Base-by-base conservation (phyloP, 2,797 vertebrate genomes). In the Cygnus olor region DNA sequence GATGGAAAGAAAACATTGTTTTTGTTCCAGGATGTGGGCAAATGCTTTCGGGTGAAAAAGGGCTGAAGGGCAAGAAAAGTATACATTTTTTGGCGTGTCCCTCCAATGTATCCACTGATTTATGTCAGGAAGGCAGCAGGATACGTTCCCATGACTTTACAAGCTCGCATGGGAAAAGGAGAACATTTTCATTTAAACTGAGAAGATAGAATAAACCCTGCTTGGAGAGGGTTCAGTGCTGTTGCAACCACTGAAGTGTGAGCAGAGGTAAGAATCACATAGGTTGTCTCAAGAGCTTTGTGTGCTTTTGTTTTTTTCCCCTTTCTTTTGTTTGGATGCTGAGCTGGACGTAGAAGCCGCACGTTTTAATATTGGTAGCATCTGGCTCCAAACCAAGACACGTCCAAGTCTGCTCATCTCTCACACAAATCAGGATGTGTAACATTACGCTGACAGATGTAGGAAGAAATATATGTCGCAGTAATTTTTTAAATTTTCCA, bases 71-170 rank as follows among this genome's bases (percentile, higher is more conserved):
- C 88, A 96, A 95, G 72, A 91, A 96, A 90, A 44, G 49, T 80
- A 90, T 92, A 90, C 61, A 72, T 65, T 93, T 89, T 94, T 93
- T 94, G 95, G 91, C 90, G 38, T 78, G 57, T 83, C 38, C 70
- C 38, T 93, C 79, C 65, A 90, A 90, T 93, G 89, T 95, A 91
- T 86, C 65, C 65, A 70, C 84, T 94, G 88, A 94, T 95, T 96
- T 94, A 94, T 94, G 81, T 89, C 94, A 90, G 93, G 86, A 96
- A 96, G 78, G 91, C 81, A 89, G 72, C 18, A 89, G 71, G 93
- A 87, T 90, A 93, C 6, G 3, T 95, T 95, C 95, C 90, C 94
- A 94, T 90, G 95, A 85, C 95, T 96, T 95, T 88, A 95, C 72
- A 93, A 90, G 68, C 49, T 80, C 1, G 0, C 45, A 58, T 69